Percentiles rank a stretch among this genome's conserved stretches.
phyloP scores from a whole-genome alignment of 2,113 vertebrate species.

The Connochaetes taurinus region DNA sequence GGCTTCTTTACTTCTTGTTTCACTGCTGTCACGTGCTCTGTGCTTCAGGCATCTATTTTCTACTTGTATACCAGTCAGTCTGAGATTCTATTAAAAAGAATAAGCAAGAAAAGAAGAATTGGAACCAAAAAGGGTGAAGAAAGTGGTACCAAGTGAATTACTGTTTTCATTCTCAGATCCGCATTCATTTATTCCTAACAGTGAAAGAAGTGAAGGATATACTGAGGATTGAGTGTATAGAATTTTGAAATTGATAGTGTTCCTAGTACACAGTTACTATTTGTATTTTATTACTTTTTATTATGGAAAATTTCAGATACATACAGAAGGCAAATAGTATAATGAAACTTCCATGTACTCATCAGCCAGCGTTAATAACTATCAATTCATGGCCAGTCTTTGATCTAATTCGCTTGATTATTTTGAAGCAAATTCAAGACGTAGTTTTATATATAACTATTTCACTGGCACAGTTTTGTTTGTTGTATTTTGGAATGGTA shows the following conservation, averaged over 20 bases:
- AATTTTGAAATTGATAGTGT: background rate
- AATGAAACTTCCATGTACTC: background rate
- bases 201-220: background rate
- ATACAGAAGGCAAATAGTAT: background rate
- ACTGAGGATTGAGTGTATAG: background rate
- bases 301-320: background rate
- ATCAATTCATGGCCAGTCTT: background rate
- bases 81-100: background rate
- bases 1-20: background rate
- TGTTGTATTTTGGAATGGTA: background rate
- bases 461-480: slow-evolving; percentile 25
- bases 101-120: background rate
- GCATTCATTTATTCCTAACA: background rate
- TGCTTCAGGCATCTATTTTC: slow-evolving; percentile 2
- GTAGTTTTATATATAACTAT: slow-evolving; percentile 5
- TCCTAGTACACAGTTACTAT: background rate
- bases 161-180: background rate
- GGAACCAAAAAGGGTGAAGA: background rate
- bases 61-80: background rate
- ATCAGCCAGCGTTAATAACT: background rate
- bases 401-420: background rate
- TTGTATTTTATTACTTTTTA: slow-evolving; percentile 28
- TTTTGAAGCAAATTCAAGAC: background rate
- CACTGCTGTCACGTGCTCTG: background rate
- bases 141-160: background rate